Evolutionary conservation across 2,888 invertebrate genomes (phyloP).

Genomic region (Drosophila anceps): DNA sequence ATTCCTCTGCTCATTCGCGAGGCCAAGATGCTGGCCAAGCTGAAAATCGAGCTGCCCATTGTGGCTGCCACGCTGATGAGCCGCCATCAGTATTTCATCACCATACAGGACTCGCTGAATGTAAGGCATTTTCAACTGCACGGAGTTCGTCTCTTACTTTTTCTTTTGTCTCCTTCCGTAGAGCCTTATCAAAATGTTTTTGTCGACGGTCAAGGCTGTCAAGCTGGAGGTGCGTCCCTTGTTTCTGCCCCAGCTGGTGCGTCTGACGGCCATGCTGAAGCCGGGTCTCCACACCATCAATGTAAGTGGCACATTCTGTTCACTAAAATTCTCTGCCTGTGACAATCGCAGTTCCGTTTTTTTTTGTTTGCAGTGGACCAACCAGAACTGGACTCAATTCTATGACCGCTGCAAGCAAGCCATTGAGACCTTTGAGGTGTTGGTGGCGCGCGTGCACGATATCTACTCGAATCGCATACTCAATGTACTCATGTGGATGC

Average conservation of each 20-base stretch:
- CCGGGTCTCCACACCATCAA: constrained; percentile 92
- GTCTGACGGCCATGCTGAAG: constrained; percentile 92
- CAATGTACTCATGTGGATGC: constrained; percentile 94
- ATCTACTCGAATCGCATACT: constrained; percentile 96
- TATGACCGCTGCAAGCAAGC: constrained; percentile 91
- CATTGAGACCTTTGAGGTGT: constrained; percentile 92
- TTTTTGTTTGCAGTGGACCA: constrained; percentile 89
- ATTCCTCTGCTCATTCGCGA: constrained; percentile 92
- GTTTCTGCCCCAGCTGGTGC: constrained; percentile 94
- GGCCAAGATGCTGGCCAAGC: constrained; percentile 93
- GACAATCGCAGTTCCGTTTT: constrained; percentile 17
- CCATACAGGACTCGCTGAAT: constrained; percentile 91
- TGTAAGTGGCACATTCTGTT: constrained; percentile 64
- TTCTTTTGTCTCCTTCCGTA: constrained; percentile 78
- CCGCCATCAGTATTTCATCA: constrained; percentile 91
- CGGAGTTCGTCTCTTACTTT: background rate
- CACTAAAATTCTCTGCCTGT: background rate
- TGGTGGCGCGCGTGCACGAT: constrained; percentile 93
- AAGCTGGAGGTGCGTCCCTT: constrained; percentile 96
- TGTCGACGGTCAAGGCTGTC: constrained; percentile 90
- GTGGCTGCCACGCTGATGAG: constrained; percentile 92
- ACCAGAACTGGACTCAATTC: constrained; percentile 92
- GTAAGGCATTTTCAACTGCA: constrained; percentile 83
- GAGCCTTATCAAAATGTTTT: constrained; percentile 92
- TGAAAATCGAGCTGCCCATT: constrained; percentile 92